A percentile compares a stretch with the other conserved stretches of the same genome.
Evolutionary conservation across 1,140 invertebrate species (phyloP).

Genomic region (Lineus longissimus): DNA sequence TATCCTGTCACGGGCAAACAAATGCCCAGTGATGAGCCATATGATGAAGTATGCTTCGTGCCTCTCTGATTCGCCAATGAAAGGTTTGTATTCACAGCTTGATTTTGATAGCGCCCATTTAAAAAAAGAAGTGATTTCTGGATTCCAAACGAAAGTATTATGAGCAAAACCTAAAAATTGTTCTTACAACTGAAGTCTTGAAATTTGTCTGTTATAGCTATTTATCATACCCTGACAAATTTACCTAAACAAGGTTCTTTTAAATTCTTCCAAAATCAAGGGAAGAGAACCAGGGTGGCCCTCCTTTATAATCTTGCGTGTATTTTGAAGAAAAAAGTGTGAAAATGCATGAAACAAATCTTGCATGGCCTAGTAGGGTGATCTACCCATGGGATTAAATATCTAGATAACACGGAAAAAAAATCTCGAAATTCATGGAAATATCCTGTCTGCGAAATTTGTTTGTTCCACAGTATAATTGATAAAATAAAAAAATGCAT

Average conservation of each 20-base stretch:
- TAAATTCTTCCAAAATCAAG: too few species aligned
- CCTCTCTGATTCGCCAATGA: not conserved
- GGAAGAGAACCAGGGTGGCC: too few species aligned
- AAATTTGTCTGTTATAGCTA: not conserved
- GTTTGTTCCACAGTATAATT: too few species aligned
- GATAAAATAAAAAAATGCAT: too few species aligned
- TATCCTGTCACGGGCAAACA: constrained; percentile 38
- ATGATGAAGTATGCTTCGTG: constrained; percentile 20
- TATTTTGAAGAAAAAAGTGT: too few species aligned
- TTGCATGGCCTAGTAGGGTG: too few species aligned
- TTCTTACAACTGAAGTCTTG: not conserved
- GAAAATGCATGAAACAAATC: too few species aligned
- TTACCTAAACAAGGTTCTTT: not conserved
- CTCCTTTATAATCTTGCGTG: too few species aligned
- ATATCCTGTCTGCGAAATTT: too few species aligned
- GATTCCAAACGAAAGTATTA: not conserved
- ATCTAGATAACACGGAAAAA: too few species aligned
- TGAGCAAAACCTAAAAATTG: not conserved
- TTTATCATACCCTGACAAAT: not conserved
- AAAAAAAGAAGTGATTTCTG: not conserved
- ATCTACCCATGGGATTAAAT: too few species aligned
- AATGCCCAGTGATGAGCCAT: constrained; percentile 48
- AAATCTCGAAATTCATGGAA: too few species aligned
- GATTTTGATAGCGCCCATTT: not conserved
- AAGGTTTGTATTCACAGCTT: not conserved